A percentile compares a stretch with the other conserved stretches of the same genome.
Conservation (phyloP, 2,113 vertebrate genomes). For the Tamias sibiricus region DNA sequence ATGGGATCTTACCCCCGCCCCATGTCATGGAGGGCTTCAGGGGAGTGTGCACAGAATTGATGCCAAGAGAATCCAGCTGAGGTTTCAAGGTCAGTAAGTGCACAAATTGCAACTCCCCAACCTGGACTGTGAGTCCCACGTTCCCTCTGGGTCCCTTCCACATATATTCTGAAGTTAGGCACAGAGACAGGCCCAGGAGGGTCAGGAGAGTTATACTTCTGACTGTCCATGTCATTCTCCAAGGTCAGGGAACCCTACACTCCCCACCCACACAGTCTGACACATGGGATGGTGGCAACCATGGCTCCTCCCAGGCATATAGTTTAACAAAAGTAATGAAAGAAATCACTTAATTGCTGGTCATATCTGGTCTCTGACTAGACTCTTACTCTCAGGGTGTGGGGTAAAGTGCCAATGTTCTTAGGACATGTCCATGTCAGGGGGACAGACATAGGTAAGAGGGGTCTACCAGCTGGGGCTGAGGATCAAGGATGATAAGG, state of each 20-base stretch:
- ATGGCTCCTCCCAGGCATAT: not conserved
- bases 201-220: not conserved
- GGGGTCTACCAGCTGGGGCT: not conserved
- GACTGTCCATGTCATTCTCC: not conserved
- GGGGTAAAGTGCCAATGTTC: not conserved
- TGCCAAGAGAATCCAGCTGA: not conserved
- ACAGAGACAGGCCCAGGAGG: not conserved
- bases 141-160: not conserved
- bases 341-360: not conserved
- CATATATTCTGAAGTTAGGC: not conserved
- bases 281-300: not conserved
- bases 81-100: not conserved
- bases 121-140: not conserved
- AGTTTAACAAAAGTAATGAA: not conserved
- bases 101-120: not conserved
- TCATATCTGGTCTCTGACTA: not conserved
- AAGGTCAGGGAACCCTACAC: not conserved
- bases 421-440: too few species aligned
- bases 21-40: not conserved
- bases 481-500: not conserved
- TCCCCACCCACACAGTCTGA: not conserved
- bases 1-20: not conserved
- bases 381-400: not conserved
- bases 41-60: not conserved
- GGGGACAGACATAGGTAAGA: not conserved